phyloP scores from a whole-genome alignment of 1,140 invertebrate genomes.

The Apis florea region DNA sequence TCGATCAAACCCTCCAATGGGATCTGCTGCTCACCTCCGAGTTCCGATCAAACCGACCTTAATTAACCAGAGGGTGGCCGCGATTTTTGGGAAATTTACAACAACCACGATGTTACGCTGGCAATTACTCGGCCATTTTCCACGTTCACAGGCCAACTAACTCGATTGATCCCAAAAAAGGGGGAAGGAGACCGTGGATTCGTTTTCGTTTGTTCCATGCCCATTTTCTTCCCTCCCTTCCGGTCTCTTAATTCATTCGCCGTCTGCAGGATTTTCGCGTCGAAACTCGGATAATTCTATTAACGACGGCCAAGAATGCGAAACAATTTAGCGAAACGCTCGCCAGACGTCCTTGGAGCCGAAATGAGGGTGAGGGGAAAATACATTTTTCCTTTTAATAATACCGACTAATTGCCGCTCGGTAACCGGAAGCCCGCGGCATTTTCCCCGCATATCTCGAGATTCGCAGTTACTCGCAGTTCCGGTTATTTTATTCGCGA shows the following conservation, averaged over 20 bases:
- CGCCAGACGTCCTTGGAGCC: conserved; percentile 26
- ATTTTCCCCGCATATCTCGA: background rate
- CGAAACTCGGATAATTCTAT: conserved; percentile 53
- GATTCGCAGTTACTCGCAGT: background rate
- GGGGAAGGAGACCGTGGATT: background rate
- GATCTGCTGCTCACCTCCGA: background rate
- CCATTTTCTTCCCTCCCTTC: background rate
- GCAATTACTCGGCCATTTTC: conserved; percentile 25
- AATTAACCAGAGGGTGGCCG: conserved; percentile 3
- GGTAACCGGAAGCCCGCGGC: background rate
- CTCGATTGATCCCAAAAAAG: conserved; percentile 27
- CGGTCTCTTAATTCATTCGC: conserved; percentile 46
- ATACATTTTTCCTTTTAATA: conserved; percentile 62
- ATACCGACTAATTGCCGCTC: conserved; percentile 54
- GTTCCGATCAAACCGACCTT: conserved; percentile 14
- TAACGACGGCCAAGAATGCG: conserved; percentile 54
- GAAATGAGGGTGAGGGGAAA: background rate
- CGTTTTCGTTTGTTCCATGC: too few species aligned
- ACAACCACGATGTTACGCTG: background rate
- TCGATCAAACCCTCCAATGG: conserved; percentile 19
- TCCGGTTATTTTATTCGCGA: background rate
- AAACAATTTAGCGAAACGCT: conserved; percentile 56
- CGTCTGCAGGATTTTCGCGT: conserved; percentile 37
- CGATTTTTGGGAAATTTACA: conserved; percentile 46
- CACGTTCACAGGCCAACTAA: conserved; percentile 15